Evolutionary conservation across 2,113 vertebrate species (phyloP), one percentile per base, ranked within the genome.

Genomic region (Tachuris rubrigastra): DNA sequence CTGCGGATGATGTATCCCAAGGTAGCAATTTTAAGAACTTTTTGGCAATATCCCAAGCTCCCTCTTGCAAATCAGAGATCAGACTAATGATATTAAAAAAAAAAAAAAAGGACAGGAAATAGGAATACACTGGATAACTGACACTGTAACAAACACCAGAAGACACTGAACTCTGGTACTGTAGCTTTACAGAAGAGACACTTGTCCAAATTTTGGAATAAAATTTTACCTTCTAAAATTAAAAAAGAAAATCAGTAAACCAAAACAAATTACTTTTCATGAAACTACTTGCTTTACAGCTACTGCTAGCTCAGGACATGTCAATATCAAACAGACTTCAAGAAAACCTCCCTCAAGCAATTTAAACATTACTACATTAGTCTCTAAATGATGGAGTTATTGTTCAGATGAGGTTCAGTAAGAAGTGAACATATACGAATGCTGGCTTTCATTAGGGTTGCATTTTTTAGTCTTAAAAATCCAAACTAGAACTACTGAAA

Each of bases 21-120:
- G 95, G 93, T 93, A 95, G 89, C 76, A 97, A 95, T 97, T 96
- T 96, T 91, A 93, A 93, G 77, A 94, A 92, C 63, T 81, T 95
- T 91, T 25, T 90, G 95, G 93, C 95, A 93, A 66, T 68, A 76
- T 37, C 79, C 88, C 92, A 96, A 93, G 41, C 77, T 93, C 53
- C 73, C 53, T 92, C 76, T 89, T 95, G 66, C 88, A 96, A 94
- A 94, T 77, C 66, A 72, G 68, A 88, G 72, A 96, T 96, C 88
- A 94, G 66, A 68, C 66, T 66, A 90, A 90, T 30, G 72, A 89
- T 88, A 86, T 68, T 4, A 4, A 27, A 46, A 59, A 67, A 59
- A 62, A 42, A 42, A 44, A 65, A 49, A 33, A 39, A 49, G 4
- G 39, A 80, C 85, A 93, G 85, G 87, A 95, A 96, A 93, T n/a